Base-by-base conservation (phyloP, 2,113 vertebrate species). In the Carollia perspicillata region DNA sequence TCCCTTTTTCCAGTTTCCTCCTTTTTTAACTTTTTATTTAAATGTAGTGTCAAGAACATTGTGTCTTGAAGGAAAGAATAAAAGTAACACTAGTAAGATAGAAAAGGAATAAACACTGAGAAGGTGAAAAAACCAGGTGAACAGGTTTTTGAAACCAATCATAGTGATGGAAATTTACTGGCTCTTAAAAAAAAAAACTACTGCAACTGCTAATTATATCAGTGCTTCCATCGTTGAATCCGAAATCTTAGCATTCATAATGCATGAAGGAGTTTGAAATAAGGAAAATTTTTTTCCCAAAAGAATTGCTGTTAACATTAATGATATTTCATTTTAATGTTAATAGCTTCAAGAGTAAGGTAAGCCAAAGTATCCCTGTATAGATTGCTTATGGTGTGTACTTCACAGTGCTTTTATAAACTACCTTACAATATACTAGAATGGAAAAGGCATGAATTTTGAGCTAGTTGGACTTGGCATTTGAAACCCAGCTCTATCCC, bases 51-150 rank as follows among this genome's bases (percentile, higher is more conserved):
- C 93, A 93, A 47, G 37, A 71, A 84, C 77, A 65, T 83, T 81
- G 51, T 93, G 71, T 95, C 44, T 74, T 86, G 93, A 49, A 18
- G 55, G n/a, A 88, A 97, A 93, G 75, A 66, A 89, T 83, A 91
- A 93, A 90, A 65, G 89, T 93, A 94, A 92, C 33, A 80, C 11
- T 94, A 83, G 78, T 91, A 95, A 83, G 40, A 20, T 85, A 81
- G 55, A 88, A 95, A 96, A 98, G 86, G 97, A 97, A 95, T 47
- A 37, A 97, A 98, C 97, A 96, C 96, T 95, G 97, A 98, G 87
- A 79, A 94, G 84, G 97, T 98, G 90, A 96, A 98, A 97, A 97
- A 98, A 97, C 88, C 94, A 98, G 97, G 96, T 97, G 60, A 98
- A 98, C 95, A 97, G 89, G 97, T 98, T 98, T 98, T 95, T 98